Conservation (phyloP, 2,797 vertebrate genomes). For the Tauraco hartlaubi region DNA sequence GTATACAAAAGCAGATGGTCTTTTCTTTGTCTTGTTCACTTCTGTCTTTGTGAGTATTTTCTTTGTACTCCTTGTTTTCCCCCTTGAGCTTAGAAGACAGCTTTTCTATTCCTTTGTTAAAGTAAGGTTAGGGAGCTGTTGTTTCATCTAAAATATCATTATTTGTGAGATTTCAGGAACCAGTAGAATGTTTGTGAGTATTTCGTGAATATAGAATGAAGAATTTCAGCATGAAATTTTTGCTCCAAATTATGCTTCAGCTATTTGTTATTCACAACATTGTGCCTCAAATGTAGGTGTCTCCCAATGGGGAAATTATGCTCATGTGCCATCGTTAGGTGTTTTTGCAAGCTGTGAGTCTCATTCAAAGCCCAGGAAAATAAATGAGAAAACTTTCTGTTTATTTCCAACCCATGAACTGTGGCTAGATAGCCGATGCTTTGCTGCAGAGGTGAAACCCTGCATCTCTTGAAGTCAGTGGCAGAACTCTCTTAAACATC, state of each 20-base stretch:
- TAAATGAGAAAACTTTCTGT: not conserved
- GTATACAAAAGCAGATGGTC: not conserved
- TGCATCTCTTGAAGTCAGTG: not conserved
- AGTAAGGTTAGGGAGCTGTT: not conserved
- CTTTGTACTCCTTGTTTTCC: not conserved
- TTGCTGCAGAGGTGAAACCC: not conserved
- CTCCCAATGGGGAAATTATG: not conserved
- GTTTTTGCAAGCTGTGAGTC: not conserved
- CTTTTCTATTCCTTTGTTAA: not conserved
- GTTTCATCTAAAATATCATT: not conserved
- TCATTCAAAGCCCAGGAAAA: not conserved
- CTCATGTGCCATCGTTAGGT: fast-evolving
- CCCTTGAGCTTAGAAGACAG: not conserved
- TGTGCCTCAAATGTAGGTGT: not conserved
- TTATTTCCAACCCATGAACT: not conserved
- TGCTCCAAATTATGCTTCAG: not conserved
- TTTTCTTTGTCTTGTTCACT: not conserved
- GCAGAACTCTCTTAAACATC: not conserved
- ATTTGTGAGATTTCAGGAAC: not conserved
- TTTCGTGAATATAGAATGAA: not conserved
- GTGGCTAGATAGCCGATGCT: not conserved
- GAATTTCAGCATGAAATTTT: not conserved
- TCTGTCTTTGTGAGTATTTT: not conserved
- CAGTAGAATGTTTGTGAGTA: not conserved
- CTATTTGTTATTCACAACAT: not conserved